Conservation (phyloP, 2,113 vertebrate species). For the human region GRCh38 chr2:39297501-39298000, state of each 20-base stretch:
- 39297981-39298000: neutral
- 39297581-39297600: neutral
- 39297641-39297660: conserved; percentile 67
- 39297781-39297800: conserved; percentile 56
- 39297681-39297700: conserved; percentile 56
- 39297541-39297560: neutral
- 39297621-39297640: conserved; percentile 68
- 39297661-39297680: conserved; percentile 51
- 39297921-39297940: conserved; percentile 52
- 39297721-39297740: conserved; percentile 70
- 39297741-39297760: conserved; percentile 75
- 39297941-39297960: conserved; percentile 47
- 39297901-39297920: conserved; percentile 68
- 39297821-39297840: conserved; percentile 76
- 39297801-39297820: conserved; percentile 77
- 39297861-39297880: conserved; percentile 79
- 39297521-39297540: neutral
- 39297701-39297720: conserved; percentile 60
- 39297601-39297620: conserved; percentile 54
- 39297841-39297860: conserved; percentile 79
- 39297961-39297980: conserved; percentile 1
- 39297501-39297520: neutral
- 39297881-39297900: conserved; percentile 77
- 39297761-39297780: conserved; percentile 56
- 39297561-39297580: neutral